Evolutionary conservation across 2,113 vertebrate species (phyloP).

Genomic region (Cepphus grylle): DNA sequence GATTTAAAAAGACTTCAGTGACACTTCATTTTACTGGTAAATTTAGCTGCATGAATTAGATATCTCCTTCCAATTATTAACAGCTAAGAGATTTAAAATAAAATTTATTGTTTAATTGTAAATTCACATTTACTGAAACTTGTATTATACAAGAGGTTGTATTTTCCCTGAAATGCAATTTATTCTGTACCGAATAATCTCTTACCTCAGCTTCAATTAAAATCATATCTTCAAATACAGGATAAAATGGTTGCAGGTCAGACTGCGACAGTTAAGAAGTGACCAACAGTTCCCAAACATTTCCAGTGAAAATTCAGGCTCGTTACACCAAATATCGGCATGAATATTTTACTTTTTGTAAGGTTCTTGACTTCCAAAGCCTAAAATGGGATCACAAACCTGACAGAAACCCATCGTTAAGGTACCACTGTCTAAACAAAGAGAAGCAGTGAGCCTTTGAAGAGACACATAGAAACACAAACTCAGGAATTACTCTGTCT

Average conservation of each 20-base stretch:
- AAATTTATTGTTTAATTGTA: not conserved
- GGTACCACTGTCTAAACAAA: not conserved
- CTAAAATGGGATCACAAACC: not conserved
- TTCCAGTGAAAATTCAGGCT: not conserved
- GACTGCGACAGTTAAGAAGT: not conserved
- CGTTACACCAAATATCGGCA: not conserved
- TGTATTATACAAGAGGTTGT: not conserved
- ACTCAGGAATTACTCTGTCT: not conserved
- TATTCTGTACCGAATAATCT: not conserved
- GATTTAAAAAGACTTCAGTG: not conserved
- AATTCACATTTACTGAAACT: not conserved
- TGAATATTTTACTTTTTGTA: not conserved
- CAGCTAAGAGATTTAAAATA: not conserved
- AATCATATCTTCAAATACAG: not conserved
- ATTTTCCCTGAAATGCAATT: not conserved
- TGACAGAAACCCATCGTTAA: not conserved
- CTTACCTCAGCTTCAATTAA: not conserved
- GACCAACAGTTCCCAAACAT: not conserved
- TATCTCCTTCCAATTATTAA: not conserved
- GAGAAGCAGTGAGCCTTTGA: not conserved
- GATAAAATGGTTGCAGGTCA: not conserved
- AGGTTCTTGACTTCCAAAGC: not conserved
- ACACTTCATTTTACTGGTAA: not conserved
- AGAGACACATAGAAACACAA: not conserved
- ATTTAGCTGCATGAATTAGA: not conserved